Evolutionary conservation across 2,797 vertebrate species (phyloP), one percentile per base, ranked within the genome.

Genomic region (Echeneis naucrates): DNA sequence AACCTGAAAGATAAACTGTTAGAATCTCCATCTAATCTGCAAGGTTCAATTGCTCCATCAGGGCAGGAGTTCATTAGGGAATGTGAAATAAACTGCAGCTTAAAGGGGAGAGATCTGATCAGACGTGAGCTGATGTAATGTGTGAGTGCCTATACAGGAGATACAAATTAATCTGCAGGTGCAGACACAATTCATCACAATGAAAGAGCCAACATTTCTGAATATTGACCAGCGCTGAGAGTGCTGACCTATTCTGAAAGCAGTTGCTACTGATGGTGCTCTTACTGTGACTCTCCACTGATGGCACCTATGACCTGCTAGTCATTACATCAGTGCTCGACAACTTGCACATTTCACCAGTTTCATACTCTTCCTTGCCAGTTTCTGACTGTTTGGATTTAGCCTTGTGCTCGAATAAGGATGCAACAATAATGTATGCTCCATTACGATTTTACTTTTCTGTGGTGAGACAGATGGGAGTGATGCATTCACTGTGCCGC

Each of bases 41-140:
- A 12, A 50, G 58, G 62, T 80, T 83, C 79, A 86, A 74, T 79
- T 71, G 68, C 59, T 81, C 77, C 57, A 69, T 78, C 64, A 69
- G 77, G 52, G 78, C 33, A 40, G 16, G 32, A 61, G 68, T 83
- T 81, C 72, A 84, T 83, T 62, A 71, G 84, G 64, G 38, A 88
- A 83, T 82, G 68, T 51, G 55, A 84, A 78, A 77, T 68, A 82
- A 88, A 78, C 68, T 69, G 75, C 65, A 72, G 71, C 66, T 83
- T 78, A 78, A 76, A 64, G 68, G 57, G 17, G 24, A 51, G 45
- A 50, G 55, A 85, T 76, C 63, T 81, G 65, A 87, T 83, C 69
- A 54, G 60, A 74, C 68, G 57, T 5, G 4, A 75, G 62, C 56
- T 72, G 53, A 77, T 75, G 50, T 65, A 67, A 72, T 77, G 52